A percentile compares a stretch with the other conserved stretches of the same genome.
Evolutionary conservation across 2,888 invertebrate species (phyloP).

Genomic region (Schizotus pectinicornis): DNA sequence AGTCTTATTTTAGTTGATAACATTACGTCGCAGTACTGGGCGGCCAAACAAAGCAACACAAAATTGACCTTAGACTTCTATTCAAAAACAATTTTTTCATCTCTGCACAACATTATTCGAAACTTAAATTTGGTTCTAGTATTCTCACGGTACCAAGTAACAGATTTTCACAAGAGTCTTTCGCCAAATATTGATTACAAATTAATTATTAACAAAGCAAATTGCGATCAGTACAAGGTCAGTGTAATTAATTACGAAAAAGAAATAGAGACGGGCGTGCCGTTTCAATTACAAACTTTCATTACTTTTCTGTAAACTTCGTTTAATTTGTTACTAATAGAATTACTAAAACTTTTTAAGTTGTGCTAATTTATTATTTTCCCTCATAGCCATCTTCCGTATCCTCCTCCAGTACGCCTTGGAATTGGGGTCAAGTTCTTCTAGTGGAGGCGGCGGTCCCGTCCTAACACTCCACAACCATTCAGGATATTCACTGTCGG

Average conservation of each 20-base stretch:
- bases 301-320: constrained; percentile 23
- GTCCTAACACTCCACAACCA: constrained; percentile 86
- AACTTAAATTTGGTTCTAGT: constrained; percentile 41
- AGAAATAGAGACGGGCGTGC: constrained; percentile 22
- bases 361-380: constrained; percentile 68
- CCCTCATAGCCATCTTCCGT: constrained; percentile 67
- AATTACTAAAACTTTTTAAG: constrained; percentile 65
- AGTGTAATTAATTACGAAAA: constrained; percentile 34
- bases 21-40: constrained; percentile 46
- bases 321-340: not conserved
- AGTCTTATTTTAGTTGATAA: constrained; percentile 44
- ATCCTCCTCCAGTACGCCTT: constrained; percentile 84
- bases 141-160: constrained; percentile 37
- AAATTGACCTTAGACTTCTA: constrained; percentile 41
- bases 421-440: constrained; percentile 78
- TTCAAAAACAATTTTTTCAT: constrained; percentile 35
- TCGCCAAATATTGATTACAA: constrained; percentile 35
- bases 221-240: constrained; percentile 20
- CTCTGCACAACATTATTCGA: constrained; percentile 37
- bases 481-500: constrained; percentile 85
- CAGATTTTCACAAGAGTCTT: constrained; percentile 28
- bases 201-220: constrained; percentile 31
- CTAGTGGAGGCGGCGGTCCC: constrained; percentile 68
- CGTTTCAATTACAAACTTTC: constrained; percentile 29
- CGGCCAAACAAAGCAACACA: constrained; percentile 27